phyloP scores from a whole-genome alignment of 2,888 invertebrate species.

The Crossocerus cetratus region DNA sequence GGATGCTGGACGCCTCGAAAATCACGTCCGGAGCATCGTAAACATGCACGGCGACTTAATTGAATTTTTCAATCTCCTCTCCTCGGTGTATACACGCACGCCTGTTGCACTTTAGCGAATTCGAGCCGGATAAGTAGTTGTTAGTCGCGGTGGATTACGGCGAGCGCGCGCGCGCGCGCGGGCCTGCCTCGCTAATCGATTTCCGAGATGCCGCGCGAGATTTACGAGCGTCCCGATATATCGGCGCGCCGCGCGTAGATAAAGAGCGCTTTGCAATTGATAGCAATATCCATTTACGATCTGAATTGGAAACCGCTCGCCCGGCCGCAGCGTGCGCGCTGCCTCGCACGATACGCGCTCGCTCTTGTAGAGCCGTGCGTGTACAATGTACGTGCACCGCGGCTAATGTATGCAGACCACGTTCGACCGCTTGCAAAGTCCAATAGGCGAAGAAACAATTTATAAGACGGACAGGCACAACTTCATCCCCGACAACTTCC shows the following conservation, averaged over 20 bases:
- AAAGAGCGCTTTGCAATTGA: conserved; percentile 2
- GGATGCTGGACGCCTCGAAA: too few relatives aligned
- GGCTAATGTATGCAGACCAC: too few relatives aligned
- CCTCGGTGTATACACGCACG: neutral
- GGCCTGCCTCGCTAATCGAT: neutral
- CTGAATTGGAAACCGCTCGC: too few relatives aligned
- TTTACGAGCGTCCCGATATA: neutral
- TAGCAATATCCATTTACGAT: conserved; percentile 2
- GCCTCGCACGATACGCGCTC: too few relatives aligned
- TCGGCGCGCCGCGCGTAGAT: neutral
- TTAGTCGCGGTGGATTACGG: too few relatives aligned
- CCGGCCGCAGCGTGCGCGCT: too few relatives aligned
- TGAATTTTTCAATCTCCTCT: too few relatives aligned
- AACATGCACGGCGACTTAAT: too few relatives aligned
- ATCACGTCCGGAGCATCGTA: too few relatives aligned
- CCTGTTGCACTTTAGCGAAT: neutral
- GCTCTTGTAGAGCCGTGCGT: too few relatives aligned
- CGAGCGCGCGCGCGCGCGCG: neutral
- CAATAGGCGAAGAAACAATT: conserved; percentile 2
- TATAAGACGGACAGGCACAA: neutral
- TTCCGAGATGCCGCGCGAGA: conserved; percentile 1
- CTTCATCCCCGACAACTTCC: neutral
- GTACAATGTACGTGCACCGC: too few relatives aligned
- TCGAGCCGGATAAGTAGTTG: neutral
- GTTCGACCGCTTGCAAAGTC: neutral